A percentile compares a stretch with the other conserved stretches of the same genome.
Evolutionary conservation across 2,888 invertebrate species (phyloP).

Genomic region (Andrena haemorrhoa): DNA sequence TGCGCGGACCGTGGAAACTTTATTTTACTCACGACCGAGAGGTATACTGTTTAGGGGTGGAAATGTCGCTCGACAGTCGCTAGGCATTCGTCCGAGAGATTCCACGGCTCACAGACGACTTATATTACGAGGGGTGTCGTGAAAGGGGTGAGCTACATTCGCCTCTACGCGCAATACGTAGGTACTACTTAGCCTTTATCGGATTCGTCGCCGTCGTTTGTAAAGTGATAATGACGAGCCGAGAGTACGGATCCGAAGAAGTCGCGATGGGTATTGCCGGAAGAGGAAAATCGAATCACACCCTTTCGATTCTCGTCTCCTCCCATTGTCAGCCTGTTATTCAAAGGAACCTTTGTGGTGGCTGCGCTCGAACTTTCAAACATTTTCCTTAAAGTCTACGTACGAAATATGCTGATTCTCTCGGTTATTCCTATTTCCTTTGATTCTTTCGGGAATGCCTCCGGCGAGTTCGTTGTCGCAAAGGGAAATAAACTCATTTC

Average conservation of each 20-base stretch:
- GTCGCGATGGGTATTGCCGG: slow-evolving; percentile 20
- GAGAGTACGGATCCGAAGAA: slow-evolving; percentile 4
- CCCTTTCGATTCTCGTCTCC: not conserved
- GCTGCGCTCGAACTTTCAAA: not conserved
- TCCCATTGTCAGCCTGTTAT: not conserved
- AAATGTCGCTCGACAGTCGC: not conserved
- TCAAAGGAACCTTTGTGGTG: not conserved
- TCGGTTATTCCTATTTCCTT: not conserved
- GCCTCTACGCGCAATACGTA: not conserved
- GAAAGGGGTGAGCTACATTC: slow-evolving; percentile 3
- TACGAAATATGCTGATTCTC: not conserved
- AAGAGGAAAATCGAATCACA: not conserved
- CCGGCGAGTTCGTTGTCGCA: not conserved
- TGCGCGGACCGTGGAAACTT: not conserved
- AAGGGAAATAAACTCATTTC: not conserved
- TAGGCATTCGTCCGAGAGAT: not conserved
- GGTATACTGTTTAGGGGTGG: slow-evolving; percentile 4
- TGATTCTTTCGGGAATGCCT: not conserved
- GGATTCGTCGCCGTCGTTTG: slow-evolving; percentile 31
- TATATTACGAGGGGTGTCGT: not conserved
- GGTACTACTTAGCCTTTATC: slow-evolving; percentile 7
- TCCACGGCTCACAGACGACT: not conserved
- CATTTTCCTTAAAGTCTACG: not conserved
- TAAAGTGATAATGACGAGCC: slow-evolving; percentile 16
- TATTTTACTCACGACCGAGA: not conserved